A percentile compares a stretch with the other conserved stretches of the same genome.
phyloP scores from a whole-genome alignment of 2,113 vertebrate species.

The cattle (Bos taurus) region DNA sequence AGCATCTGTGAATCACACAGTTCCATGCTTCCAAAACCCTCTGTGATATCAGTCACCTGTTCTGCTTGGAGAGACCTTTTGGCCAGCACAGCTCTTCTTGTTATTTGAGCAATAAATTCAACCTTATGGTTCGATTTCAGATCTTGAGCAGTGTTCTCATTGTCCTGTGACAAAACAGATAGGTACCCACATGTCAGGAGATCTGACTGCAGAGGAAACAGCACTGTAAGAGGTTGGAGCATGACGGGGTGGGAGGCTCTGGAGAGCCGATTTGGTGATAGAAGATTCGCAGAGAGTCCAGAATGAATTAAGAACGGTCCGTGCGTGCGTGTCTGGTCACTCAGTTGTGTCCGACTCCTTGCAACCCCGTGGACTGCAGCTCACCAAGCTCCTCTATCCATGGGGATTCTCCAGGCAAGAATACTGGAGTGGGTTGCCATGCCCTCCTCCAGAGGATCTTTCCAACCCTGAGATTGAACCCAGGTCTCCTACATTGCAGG shows the following conservation, averaged over 20 bases:
- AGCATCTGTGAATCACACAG: neutral
- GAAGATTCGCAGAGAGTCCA: neutral
- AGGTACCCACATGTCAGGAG: neutral
- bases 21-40: neutral
- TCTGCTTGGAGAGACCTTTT: neutral
- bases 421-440: neutral
- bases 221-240: neutral
- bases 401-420: neutral
- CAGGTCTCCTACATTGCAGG: neutral
- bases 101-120: neutral
- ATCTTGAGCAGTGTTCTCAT: neutral
- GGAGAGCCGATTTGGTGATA: neutral
- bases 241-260: neutral
- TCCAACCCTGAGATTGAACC: neutral
- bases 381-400: neutral
- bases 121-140: neutral
- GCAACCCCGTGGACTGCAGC: neutral
- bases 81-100: neutral
- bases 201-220: neutral
- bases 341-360: neutral
- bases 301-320: neutral
- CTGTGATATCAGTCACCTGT: neutral
- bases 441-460: neutral
- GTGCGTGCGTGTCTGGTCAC: neutral
- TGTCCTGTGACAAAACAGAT: neutral